These are phyloP conservation scores for Diplolepis rosae DNA, from an alignment of 2,888 invertebrate species.

Conservation along the genomic window DNA sequence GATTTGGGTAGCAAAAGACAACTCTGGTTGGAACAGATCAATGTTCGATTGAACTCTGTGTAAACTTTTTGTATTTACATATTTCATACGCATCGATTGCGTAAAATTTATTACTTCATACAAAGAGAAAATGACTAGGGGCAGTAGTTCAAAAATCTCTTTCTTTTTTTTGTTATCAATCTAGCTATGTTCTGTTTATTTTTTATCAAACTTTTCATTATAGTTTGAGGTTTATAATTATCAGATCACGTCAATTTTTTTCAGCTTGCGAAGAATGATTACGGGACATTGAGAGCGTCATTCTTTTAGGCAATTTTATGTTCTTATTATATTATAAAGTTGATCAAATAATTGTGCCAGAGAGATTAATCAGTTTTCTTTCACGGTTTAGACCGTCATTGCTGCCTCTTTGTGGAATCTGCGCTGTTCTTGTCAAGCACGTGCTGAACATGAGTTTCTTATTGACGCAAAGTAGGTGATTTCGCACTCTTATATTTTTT, in stretches of 20 bases:
- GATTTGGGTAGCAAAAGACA: neutral
- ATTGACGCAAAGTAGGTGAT: constrained; percentile 14
- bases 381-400: constrained; percentile 1
- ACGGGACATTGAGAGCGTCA: neutral
- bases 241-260: neutral
- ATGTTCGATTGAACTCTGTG: constrained; percentile 17
- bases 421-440: neutral
- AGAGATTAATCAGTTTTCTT: constrained; percentile 7
- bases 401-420: constrained; percentile 5
- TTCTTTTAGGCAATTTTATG: constrained; percentile 6
- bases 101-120: constrained; percentile 13
- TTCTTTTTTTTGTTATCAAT: constrained; percentile 18
- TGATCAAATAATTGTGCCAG: constrained; percentile 5
- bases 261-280: neutral
- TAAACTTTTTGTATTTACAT: constrained; percentile 20
- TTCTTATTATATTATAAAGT: constrained; percentile 21
- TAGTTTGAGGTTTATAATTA: neutral
- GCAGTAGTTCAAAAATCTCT: constrained; percentile 28
- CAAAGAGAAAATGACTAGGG: constrained; percentile 28
- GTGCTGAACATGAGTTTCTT: constrained; percentile 21
- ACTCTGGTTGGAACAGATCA: constrained; percentile 16
- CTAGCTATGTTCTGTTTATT: neutral
- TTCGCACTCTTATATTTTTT: constrained; percentile 2
- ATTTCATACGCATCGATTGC: constrained; percentile 3
- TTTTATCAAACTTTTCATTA: neutral